Percentiles rank a stretch among this genome's conserved stretches.
These are phyloP conservation scores for Drosophila greeni DNA, from an alignment of 2,888 invertebrate species.

Conservation along the genomic window DNA sequence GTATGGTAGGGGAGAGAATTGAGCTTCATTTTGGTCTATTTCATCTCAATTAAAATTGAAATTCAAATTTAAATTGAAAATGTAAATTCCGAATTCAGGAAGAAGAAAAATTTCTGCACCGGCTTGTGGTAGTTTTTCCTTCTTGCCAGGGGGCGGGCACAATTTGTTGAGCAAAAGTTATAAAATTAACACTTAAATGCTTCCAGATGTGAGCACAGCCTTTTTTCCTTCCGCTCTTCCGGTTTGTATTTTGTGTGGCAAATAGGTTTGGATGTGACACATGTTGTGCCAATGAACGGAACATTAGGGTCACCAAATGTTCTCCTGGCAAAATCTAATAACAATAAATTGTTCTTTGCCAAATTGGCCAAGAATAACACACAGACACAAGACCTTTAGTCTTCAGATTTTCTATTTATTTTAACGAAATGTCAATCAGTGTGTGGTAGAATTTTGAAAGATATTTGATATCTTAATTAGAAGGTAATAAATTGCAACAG, in stretches of 20 bases:
- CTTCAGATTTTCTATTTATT: conserved; percentile 20
- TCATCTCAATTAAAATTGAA: conserved; percentile 44
- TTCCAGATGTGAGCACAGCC: conserved; percentile 60
- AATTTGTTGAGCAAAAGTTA: conserved; percentile 45
- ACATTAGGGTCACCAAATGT: conserved; percentile 37
- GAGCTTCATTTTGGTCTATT: conserved; percentile 35
- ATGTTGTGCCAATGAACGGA: conserved; percentile 32
- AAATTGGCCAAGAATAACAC: conserved; percentile 48
- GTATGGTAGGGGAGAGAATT: conserved; percentile 5
- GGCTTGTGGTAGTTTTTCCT: conserved; percentile 14
- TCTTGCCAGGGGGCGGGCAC: conserved; percentile 30
- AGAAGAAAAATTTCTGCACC: conserved; percentile 51
- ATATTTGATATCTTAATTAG: conserved; percentile 4
- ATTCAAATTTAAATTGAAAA: conserved; percentile 63
- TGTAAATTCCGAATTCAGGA: conserved; percentile 63
- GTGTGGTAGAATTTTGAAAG: neutral
- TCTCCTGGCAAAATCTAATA: conserved; percentile 49
- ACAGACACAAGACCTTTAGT: too few species aligned
- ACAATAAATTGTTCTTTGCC: conserved; percentile 57
- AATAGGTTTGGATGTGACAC: conserved; percentile 33
- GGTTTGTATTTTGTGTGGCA: neutral
- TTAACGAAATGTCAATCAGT: conserved; percentile 9
- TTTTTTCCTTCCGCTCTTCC: neutral
- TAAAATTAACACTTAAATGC: conserved; percentile 62
- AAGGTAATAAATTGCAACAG: neutral